phyloP scores from a whole-genome alignment of 92 coral and sea anemone species.

The Phymanthus crucifer region DNA sequence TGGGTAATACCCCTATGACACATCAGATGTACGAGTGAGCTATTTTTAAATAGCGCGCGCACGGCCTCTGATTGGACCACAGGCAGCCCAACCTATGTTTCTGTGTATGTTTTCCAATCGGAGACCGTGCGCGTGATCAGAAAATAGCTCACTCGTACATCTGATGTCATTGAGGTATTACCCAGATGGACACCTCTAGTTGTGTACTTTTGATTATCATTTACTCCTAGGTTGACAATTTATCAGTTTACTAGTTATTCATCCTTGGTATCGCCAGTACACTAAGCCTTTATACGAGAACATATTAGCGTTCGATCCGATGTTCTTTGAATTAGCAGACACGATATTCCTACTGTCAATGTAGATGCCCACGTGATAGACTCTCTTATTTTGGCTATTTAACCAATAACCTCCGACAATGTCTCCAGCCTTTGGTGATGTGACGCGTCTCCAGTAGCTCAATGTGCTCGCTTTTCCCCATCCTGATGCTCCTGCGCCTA shows the following conservation, averaged over 20 bases:
- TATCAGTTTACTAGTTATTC: neutral
- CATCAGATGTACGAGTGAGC: too few relatives aligned
- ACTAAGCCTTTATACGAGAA: slow-evolving; percentile 13
- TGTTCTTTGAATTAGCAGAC: slow-evolving; percentile 18
- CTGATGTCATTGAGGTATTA: too few relatives aligned
- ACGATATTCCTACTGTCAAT: slow-evolving; percentile 19
- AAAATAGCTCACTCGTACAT: too few relatives aligned
- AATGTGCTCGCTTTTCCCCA: slow-evolving; percentile 27
- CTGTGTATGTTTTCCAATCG: too few relatives aligned
- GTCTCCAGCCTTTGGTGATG: slow-evolving; percentile 29
- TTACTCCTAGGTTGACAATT: too few relatives aligned
- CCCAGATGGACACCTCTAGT: too few relatives aligned
- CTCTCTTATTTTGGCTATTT: slow-evolving; percentile 2
- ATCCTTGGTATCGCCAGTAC: slow-evolving; percentile 41
- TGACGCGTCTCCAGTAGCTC: slow-evolving; percentile 18
- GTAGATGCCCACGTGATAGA: slow-evolving; percentile 43
- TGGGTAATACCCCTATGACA: too few relatives aligned
- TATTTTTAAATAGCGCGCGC: too few relatives aligned
- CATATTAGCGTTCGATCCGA: slow-evolving; percentile 12
- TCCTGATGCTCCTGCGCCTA: slow-evolving; percentile 36
- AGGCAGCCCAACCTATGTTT: too few relatives aligned
- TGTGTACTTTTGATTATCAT: too few relatives aligned
- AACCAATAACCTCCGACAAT: slow-evolving; percentile 24
- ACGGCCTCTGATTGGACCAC: too few relatives aligned
- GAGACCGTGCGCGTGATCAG: too few relatives aligned